Evolutionary conservation across 2,888 invertebrate genomes (phyloP).

Genomic region (Nysson spinosus): DNA sequence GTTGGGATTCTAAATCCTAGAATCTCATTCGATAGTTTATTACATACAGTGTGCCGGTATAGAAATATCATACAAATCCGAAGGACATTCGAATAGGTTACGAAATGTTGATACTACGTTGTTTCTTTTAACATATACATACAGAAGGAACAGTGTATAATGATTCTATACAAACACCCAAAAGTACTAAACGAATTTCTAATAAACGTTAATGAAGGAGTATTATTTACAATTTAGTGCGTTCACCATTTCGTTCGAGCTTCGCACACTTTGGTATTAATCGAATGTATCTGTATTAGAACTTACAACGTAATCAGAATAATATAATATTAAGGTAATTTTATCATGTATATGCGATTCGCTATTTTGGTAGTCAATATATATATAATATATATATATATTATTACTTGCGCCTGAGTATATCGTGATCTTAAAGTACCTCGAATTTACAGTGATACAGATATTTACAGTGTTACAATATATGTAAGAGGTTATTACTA

Average conservation of each 20-base stretch:
- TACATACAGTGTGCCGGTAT: conserved; percentile 73
- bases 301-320: conserved; percentile 38
- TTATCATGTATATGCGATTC: conserved; percentile 42
- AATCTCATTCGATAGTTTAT: conserved; percentile 67
- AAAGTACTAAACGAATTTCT: conserved; percentile 38
- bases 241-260: conserved; percentile 55
- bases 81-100: conserved; percentile 62
- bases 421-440: conserved; percentile 34
- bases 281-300: conserved; percentile 52
- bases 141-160: conserved; percentile 57
- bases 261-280: conserved; percentile 68
- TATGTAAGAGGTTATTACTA: conserved; percentile 1
- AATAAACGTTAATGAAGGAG: conserved; percentile 46
- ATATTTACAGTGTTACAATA: conserved; percentile 6
- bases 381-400: conserved; percentile 46
- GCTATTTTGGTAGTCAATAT: no score
- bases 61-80: conserved; percentile 75
- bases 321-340: conserved; percentile 48
- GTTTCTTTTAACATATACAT: conserved; percentile 50
- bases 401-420: conserved; percentile 55
- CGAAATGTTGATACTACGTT: conserved; percentile 60
- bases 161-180: conserved; percentile 50
- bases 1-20: background rate
- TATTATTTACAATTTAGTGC: conserved; percentile 65
- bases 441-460: conserved; percentile 26